Base-by-base conservation (phyloP, 1,140 invertebrate species). In the Lysiphlebus fabarum region DNA sequence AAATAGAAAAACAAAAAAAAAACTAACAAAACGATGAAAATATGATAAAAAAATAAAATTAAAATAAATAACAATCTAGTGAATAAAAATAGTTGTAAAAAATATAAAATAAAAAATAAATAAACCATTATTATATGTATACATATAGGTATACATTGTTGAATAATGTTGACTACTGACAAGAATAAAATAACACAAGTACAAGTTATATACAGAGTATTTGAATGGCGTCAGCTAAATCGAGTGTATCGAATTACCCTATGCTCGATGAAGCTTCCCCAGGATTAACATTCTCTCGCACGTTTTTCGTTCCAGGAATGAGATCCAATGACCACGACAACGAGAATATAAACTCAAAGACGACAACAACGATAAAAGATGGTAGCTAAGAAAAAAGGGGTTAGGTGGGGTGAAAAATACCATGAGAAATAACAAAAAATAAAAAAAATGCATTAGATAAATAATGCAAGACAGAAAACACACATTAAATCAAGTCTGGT, bases 161-260 rank as follows among this genome's bases (percentile, higher is more conserved):
- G 17, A 26, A 26, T 26, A 26, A 26, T 26, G 17, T 26, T 4
- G 17, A 26, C 17, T 26, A 26, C 4, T 26, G 17, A 26, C 17
- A 26, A 26, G 17, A 26, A 26, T 26, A 26, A 26, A 26, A 26
- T 26, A 26, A 26, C 17, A 26, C 17, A 26, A 26, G 17, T 26
- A 26, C 17, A 1, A 26, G 17, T 26, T 26, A 26, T 26, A 2
- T 26, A 26, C 17, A 26, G 17, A 26, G 17, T 26, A 1, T 26
- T 26, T 4, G 17, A 26, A 10, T 49, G 48, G 36, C 43, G 53
- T 56, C 59, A 51, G 59, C 40, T 51, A 56, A 61, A 61, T 61
- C 53, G 64, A 59, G 58, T 50, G 51, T 42, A 55, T 42, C 62
- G 63, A 66, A 64, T 57, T 64, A 51, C 45, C 53, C 36, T 56